Evolutionary conservation across 2,797 vertebrate genomes (phyloP), one percentile per base, ranked within the genome.

Genomic region (Pangasius djambal): DNA sequence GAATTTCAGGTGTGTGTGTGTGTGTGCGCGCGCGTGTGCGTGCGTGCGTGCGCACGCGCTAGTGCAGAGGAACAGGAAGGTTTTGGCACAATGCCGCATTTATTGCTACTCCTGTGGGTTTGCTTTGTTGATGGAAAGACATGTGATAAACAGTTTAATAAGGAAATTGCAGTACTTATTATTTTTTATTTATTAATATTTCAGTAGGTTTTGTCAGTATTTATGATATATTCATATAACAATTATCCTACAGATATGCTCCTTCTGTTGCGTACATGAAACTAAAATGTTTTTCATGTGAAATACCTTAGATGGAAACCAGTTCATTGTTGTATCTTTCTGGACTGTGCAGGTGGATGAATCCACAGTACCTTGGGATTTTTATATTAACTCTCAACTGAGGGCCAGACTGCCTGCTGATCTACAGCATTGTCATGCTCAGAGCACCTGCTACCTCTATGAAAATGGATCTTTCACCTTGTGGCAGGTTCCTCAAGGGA

Each of bases 361-460:
- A 40, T 87, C 91, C n/a, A 10, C 72, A 0, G 87, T 91, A 31
- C 93, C 92, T 34, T 95, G 95, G 94, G 94, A 95, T 78, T 93
- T 94, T 88, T 91, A 94, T 74, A 91, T 93, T 89, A 89, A 90
- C 40, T 88, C 28, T 2, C 92, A 87, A 55, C 89, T 95, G 87
- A 90, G 63, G 86, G 78, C 78, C 81, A 86, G 86, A 0, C 75
- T 87, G 28, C 86, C 40, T n/a, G 75, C 18, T 6, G 52, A 91
- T 15, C 61, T 52, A 10, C 52, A 88, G 70, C 89, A 88, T 0
- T n/a, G 10, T 34, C 79, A 83, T 16, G 57, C 74, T 67, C 87
- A 63, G 20, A 83, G 92, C 88, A 91, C 90, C 89, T 95, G 94
- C 22, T 93, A 93, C 90, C 86, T 94, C n/a, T 95, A 92, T 82